A percentile compares a stretch with the other conserved stretches of the same genome.
These are phyloP conservation scores for Enhydra lutris DNA, from an alignment of 2,113 vertebrate species.

Conservation along the genomic window DNA sequence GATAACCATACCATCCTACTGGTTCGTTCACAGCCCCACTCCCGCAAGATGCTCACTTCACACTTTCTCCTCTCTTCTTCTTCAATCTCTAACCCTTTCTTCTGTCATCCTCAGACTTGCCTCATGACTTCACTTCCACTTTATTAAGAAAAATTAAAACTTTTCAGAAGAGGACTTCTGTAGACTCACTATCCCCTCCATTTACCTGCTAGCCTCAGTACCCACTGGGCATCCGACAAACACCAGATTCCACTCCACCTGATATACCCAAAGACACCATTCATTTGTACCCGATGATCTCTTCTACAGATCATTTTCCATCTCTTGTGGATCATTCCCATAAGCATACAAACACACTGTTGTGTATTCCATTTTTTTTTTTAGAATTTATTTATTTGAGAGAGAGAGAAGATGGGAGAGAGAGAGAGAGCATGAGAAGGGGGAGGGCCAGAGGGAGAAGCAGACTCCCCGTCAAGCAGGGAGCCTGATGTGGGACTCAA, in stretches of 20 bases:
- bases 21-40: not conserved
- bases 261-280: no score
- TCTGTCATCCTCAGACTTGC: not conserved
- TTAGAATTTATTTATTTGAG: no score
- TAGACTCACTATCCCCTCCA: accelerated
- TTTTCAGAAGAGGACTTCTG: not conserved
- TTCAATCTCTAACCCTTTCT: not conserved
- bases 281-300: accelerated
- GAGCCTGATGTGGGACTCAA: no score
- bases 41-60: not conserved
- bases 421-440: no score
- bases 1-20: not conserved
- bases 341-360: not conserved
- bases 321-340: not conserved
- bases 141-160: not conserved
- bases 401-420: no score
- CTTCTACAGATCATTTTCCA: not conserved
- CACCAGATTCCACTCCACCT: no score
- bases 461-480: no score
- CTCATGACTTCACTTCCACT: not conserved
- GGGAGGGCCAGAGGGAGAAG: no score
- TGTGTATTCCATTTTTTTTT: not conserved
- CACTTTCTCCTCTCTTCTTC: not conserved
- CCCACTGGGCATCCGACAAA: accelerated
- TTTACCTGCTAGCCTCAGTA: no score